A percentile compares a stretch with the other conserved stretches of the same genome.
These are phyloP conservation scores for Zosterops japonicus DNA, from an alignment of 2,113 vertebrate genomes.

Conservation along the genomic window DNA sequence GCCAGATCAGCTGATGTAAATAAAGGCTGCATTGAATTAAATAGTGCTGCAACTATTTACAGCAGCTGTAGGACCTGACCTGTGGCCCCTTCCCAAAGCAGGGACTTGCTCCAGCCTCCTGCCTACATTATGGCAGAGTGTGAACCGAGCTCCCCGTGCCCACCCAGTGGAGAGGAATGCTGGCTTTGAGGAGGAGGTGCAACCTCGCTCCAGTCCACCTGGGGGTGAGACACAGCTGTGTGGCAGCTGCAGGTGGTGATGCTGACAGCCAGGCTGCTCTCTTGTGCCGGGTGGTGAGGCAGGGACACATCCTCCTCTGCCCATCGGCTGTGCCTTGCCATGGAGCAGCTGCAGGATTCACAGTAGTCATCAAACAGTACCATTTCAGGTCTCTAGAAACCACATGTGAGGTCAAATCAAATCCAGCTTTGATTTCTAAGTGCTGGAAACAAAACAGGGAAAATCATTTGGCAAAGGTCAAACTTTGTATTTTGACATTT, in stretches of 20 bases:
- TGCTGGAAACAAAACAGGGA: neutral
- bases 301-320: neutral
- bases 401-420: neutral
- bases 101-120: neutral
- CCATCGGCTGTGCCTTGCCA: neutral
- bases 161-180: neutral
- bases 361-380: neutral
- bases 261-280: neutral
- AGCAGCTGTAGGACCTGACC: slow-evolving; percentile 48
- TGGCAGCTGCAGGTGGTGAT: neutral
- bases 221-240: neutral
- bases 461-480: neutral
- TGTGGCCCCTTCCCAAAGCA: neutral
- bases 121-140: neutral
- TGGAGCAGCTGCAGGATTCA: neutral
- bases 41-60: slow-evolving; percentile 1
- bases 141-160: accelerated
- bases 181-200: neutral
- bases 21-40: slow-evolving; percentile 57
- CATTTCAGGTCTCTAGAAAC: neutral
- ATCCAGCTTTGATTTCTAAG: neutral
- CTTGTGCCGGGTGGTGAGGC: accelerated
- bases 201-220: accelerated
- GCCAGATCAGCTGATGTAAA: slow-evolving; percentile 62
- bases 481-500: neutral